Evolutionary conservation across 1,140 invertebrate species (phyloP).

Genomic region (Solen grandis): DNA sequence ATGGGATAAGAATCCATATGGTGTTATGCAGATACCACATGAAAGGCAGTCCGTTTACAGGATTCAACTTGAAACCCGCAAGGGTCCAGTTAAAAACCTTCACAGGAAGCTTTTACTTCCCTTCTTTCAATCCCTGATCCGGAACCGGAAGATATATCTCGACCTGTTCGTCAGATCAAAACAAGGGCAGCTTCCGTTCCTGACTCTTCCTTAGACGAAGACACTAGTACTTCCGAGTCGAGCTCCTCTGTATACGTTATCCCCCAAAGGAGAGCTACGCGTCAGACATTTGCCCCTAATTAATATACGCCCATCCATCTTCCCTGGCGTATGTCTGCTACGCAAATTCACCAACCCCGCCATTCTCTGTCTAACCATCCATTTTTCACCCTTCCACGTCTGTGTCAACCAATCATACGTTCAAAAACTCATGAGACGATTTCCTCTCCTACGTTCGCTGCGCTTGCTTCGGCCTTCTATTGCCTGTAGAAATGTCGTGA

Average conservation of each 20-base stretch:
- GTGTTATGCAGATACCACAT: conserved; percentile 5
- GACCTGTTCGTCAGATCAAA: neutral
- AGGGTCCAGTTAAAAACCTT: neutral
- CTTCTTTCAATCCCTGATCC: conserved; percentile 3
- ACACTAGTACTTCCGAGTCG: neutral
- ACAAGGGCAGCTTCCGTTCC: neutral
- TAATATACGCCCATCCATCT: too few relatives aligned
- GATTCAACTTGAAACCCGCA: conserved; percentile 7
- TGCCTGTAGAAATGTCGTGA: too few relatives aligned
- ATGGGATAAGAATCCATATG: conserved; percentile 34
- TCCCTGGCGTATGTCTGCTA: too few relatives aligned
- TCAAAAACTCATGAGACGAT: too few relatives aligned
- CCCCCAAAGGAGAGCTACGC: neutral
- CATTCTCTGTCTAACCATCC: too few relatives aligned
- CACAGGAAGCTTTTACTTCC: conserved; percentile 26
- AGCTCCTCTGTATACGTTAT: neutral
- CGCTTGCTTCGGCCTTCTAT: too few relatives aligned
- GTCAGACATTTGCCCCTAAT: too few relatives aligned
- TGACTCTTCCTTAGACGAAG: neutral
- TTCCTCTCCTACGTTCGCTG: too few relatives aligned
- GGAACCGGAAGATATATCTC: neutral
- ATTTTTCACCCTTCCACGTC: too few relatives aligned
- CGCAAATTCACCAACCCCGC: too few relatives aligned
- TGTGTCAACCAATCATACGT: too few relatives aligned
- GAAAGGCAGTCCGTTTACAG: conserved; percentile 25